Conservation (phyloP, 2,797 vertebrate genomes). For the Pseudochromis fuscus region DNA sequence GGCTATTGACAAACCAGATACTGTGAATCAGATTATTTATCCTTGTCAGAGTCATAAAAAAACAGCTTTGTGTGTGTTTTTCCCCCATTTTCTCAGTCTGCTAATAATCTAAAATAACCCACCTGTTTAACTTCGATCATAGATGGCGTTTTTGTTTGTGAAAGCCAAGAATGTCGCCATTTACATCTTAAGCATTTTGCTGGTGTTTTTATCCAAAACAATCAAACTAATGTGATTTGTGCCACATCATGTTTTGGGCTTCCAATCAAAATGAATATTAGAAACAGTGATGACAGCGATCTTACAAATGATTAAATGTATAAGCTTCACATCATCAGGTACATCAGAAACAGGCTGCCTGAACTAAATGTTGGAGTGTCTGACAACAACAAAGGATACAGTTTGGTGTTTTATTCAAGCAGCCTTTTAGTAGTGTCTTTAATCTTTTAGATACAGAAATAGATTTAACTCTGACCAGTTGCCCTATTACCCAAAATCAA, state of each 20-base stretch:
- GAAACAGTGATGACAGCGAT: conserved; percentile 38
- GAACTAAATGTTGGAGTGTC: conserved; percentile 15
- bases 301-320: conserved; percentile 48
- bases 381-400: neutral
- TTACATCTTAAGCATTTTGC: conserved; percentile 37
- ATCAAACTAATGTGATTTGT: conserved; percentile 63
- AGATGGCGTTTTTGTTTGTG: conserved; percentile 36
- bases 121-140: conserved; percentile 12
- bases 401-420: conserved; percentile 22
- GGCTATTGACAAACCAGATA: neutral
- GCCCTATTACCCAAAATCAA: neutral
- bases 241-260: conserved; percentile 33
- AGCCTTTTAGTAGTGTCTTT: conserved; percentile 21
- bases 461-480: conserved; percentile 15
- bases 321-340: conserved; percentile 34
- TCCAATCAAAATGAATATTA: conserved; percentile 53
- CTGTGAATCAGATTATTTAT: neutral
- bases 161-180: conserved; percentile 29
- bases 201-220: conserved; percentile 41
- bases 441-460: conserved; percentile 25
- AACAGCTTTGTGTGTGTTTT: neutral
- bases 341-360: conserved; percentile 27
- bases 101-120: conserved; percentile 36
- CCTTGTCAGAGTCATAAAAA: neutral
- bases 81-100: neutral